Percentiles rank a stretch among this genome's conserved stretches.
Conservation (phyloP, 2,888 invertebrate species). For the Pyrrhosoma nymphula region DNA sequence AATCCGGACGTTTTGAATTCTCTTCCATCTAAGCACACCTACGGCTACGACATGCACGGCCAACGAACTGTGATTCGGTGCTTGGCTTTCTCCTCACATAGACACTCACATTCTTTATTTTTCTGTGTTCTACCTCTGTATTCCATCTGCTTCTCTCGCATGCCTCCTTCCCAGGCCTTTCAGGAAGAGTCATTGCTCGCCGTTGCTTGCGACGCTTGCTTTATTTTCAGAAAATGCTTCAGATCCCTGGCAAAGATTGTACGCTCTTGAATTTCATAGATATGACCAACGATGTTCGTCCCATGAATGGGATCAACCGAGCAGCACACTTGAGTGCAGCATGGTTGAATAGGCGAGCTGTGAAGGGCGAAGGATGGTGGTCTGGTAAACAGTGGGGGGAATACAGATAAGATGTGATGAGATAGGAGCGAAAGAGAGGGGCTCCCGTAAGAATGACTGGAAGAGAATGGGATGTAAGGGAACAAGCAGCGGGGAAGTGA, state of each 20-base stretch:
- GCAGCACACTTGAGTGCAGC: background rate
- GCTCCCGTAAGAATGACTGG: background rate
- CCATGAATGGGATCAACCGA: background rate
- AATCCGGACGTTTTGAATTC: too few species aligned
- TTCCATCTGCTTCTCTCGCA: too few species aligned
- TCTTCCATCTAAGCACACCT: too few species aligned
- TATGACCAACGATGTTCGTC: background rate
- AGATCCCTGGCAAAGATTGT: background rate
- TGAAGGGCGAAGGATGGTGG: background rate
- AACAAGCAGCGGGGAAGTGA: background rate
- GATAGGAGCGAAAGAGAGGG: background rate
- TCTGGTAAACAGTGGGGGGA: background rate
- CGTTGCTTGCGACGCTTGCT: background rate
- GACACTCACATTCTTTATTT: too few species aligned
- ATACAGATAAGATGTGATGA: background rate
- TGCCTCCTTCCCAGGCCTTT: background rate
- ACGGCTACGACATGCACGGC: too few species aligned
- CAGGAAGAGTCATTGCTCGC: background rate
- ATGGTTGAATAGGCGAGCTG: background rate
- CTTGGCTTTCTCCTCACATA: too few species aligned
- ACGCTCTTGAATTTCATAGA: background rate
- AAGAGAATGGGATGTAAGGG: background rate
- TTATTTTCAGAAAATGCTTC: background rate
- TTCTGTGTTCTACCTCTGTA: too few species aligned
- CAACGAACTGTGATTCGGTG: too few species aligned